Evolutionary conservation across 53 echinoderm and acorn worm genomes (phyloP).

Genomic region (Patiria pectinifera): DNA sequence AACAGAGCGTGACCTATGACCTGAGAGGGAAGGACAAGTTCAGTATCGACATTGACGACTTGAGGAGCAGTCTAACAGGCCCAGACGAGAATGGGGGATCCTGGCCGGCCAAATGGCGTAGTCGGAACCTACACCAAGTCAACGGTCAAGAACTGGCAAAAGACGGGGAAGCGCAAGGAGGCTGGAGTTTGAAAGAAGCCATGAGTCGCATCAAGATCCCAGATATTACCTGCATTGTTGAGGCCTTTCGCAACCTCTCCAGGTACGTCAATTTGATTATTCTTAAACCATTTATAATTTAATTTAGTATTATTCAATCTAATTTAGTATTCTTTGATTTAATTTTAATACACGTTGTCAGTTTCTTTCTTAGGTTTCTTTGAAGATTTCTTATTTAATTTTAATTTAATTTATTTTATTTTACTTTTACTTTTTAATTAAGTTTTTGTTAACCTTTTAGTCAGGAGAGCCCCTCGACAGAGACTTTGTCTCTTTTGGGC

Average conservation of each 20-base stretch:
- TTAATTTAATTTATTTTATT: no score
- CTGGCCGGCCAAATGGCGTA: neutral
- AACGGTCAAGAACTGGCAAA: neutral
- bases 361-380: no score
- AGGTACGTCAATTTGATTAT: conserved; percentile 25
- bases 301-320: no score
- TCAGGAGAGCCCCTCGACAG: no score
- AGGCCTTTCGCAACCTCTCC: conserved; percentile 17
- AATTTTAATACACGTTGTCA: no score
- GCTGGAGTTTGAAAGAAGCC: neutral
- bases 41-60: conserved; percentile 5
- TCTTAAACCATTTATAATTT: neutral
- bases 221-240: conserved; percentile 29
- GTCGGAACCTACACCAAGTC: neutral
- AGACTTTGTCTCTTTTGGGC: no score
- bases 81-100: neutral
- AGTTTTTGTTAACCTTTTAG: no score
- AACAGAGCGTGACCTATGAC: conserved; percentile 27
- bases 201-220: conserved; percentile 2
- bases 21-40: conserved; percentile 26
- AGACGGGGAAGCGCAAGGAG: neutral
- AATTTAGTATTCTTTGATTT: no score
- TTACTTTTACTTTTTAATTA: no score
- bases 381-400: no score
- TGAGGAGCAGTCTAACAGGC: conserved; percentile 14